Percentiles rank a stretch among this genome's conserved stretches.
Evolutionary conservation across 2,888 invertebrate species (phyloP).

Genomic region (Xylocampa areola): DNA sequence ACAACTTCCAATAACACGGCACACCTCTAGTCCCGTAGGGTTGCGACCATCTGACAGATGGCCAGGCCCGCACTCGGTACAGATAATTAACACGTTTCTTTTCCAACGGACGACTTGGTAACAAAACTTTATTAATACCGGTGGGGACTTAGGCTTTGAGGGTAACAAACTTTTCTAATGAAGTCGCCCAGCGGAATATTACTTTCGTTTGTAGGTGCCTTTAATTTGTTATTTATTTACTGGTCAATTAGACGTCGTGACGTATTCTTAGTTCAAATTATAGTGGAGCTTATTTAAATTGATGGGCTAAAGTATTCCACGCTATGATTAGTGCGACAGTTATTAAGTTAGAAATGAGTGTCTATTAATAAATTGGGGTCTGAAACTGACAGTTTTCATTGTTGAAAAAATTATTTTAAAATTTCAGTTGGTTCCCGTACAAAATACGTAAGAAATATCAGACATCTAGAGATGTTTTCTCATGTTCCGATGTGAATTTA

Average conservation of each 20-base stretch:
- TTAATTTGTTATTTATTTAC: slow-evolving; percentile 86
- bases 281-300: slow-evolving; percentile 42
- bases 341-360: slow-evolving; percentile 7
- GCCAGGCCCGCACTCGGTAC: slow-evolving; percentile 68
- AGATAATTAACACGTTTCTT: slow-evolving; percentile 89
- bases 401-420: slow-evolving; percentile 15
- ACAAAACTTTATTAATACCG: slow-evolving; percentile 90
- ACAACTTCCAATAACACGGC: slow-evolving; percentile 62
- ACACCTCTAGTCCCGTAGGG: slow-evolving; percentile 61
- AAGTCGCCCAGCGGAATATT: slow-evolving; percentile 85
- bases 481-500: slow-evolving; percentile 29
- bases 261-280: slow-evolving; percentile 33
- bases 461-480: slow-evolving; percentile 35
- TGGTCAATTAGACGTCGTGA: slow-evolving; percentile 49
- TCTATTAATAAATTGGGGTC: slow-evolving; percentile 4
- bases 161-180: slow-evolving; percentile 88
- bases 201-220: slow-evolving; percentile 78
- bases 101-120: slow-evolving; percentile 76
- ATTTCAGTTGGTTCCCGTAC: slow-evolving; percentile 19
- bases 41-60: slow-evolving; percentile 80
- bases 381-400: slow-evolving; percentile 31
- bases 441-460: slow-evolving; percentile 35
- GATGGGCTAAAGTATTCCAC: slow-evolving; percentile 22
- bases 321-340: slow-evolving; percentile 10
- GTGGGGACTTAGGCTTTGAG: slow-evolving; percentile 85